Percentiles rank a stretch among this genome's conserved stretches.
These are phyloP conservation scores for Napeogenes sylphis DNA, from an alignment of 2,888 invertebrate species.

Conservation along the genomic window DNA sequence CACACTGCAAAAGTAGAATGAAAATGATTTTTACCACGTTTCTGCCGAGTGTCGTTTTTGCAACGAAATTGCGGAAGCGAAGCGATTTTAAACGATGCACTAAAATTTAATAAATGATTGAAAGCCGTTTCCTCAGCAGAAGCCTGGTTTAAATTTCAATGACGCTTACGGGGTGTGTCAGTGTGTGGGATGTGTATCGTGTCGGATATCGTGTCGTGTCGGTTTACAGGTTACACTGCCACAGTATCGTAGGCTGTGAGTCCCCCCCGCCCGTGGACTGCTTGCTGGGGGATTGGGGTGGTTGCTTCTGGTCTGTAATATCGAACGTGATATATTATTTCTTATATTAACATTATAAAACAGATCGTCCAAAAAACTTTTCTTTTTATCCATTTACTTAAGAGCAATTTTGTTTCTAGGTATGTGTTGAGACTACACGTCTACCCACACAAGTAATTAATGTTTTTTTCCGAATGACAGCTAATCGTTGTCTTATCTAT, in stretches of 20 bases:
- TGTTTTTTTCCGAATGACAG: slow-evolving; percentile 7
- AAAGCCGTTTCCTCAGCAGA: slow-evolving; percentile 24
- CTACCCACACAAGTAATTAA: slow-evolving; percentile 3
- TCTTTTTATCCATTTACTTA: too few species aligned
- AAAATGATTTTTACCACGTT: slow-evolving; percentile 42
- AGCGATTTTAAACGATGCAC: slow-evolving; percentile 26
- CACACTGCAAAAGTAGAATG: slow-evolving; percentile 52
- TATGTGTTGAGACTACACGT: background rate
- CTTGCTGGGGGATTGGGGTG: slow-evolving; percentile 87
- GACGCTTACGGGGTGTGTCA: slow-evolving; percentile 19
- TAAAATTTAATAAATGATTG: slow-evolving; percentile 26
- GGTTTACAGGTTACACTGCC: slow-evolving; percentile 96
- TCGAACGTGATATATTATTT: slow-evolving; percentile 3
- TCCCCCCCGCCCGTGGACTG: slow-evolving; percentile 87
- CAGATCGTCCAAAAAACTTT: too few species aligned
- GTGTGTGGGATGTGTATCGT: slow-evolving; percentile 23
- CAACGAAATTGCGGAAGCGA: slow-evolving; percentile 35
- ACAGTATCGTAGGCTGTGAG: slow-evolving; percentile 99
- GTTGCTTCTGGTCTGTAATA: slow-evolving; percentile 90
- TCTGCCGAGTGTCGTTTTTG: slow-evolving; percentile 47
- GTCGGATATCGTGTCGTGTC: slow-evolving; percentile 27
- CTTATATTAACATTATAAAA: background rate
- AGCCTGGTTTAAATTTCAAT: slow-evolving; percentile 28
- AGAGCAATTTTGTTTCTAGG: background rate
- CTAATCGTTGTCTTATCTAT: slow-evolving; percentile 5